These are phyloP conservation scores for Engystomops pustulosus DNA, from an alignment of 2,113 vertebrate genomes.

Conservation along the genomic window DNA sequence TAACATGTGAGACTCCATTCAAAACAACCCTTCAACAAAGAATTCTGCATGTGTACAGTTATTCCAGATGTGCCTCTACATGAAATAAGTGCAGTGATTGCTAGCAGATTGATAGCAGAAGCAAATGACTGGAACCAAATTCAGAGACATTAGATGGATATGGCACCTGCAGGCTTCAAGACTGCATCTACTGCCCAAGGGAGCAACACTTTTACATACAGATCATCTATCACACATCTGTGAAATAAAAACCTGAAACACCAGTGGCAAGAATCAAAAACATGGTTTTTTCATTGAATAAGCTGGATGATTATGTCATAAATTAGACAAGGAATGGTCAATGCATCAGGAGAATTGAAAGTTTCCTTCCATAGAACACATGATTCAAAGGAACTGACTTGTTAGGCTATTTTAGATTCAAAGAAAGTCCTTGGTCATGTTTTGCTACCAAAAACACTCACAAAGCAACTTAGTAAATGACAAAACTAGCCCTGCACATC, in stretches of 20 bases:
- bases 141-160: constrained; percentile 63
- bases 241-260: constrained; percentile 59
- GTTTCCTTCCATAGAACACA: constrained; percentile 1
- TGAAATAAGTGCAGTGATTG: constrained; percentile 66
- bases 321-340: constrained; percentile 33
- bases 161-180: constrained; percentile 64
- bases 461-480: not conserved
- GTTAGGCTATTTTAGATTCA: not conserved
- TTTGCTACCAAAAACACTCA: not conserved
- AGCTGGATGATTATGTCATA: constrained; percentile 38
- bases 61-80: constrained; percentile 70
- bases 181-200: constrained; percentile 60
- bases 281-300: constrained; percentile 46
- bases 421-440: not conserved
- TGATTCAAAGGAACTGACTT: not conserved
- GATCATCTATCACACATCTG: constrained; percentile 60
- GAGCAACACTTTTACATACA: constrained; percentile 32
- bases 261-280: constrained; percentile 59
- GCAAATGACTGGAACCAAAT: constrained; percentile 63
- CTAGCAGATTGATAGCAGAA: constrained; percentile 66
- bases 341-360: constrained; percentile 4
- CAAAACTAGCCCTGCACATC: not conserved
- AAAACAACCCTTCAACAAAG: constrained; percentile 67
- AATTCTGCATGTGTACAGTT: constrained; percentile 61
- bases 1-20: constrained; percentile 63